Evolutionary conservation across 2,113 vertebrate genomes (phyloP).

Genomic region (Platichthys flesus): DNA sequence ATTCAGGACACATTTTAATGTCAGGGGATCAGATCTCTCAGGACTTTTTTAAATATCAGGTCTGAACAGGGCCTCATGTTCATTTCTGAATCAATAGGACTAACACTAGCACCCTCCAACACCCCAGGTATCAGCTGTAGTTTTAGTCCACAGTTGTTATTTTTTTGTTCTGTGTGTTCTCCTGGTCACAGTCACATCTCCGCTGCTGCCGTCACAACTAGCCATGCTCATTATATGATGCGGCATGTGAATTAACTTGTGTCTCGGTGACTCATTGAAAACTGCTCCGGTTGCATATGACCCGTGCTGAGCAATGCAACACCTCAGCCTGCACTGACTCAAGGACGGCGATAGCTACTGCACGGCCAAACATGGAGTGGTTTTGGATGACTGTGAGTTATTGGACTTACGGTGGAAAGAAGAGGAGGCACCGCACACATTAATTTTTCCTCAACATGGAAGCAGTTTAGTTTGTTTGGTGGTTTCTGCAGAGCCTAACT

Average conservation of each 20-base stretch:
- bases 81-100: too few species aligned
- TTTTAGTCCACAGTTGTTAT: constrained; percentile 5
- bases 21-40: too few species aligned
- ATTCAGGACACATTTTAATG: too few species aligned
- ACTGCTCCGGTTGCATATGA: constrained; percentile 62
- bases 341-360: constrained; percentile 50
- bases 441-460: constrained; percentile 24
- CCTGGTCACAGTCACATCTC: constrained; percentile 25
- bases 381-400: constrained; percentile 42
- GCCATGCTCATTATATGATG: constrained; percentile 43
- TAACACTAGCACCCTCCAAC: neutral
- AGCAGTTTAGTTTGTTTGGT: constrained; percentile 36
- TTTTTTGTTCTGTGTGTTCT: constrained; percentile 17
- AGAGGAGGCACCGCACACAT: constrained; percentile 13
- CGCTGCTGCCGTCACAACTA: constrained; percentile 28
- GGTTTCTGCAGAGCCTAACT: constrained; percentile 35
- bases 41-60: too few species aligned
- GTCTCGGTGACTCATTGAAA: constrained; percentile 62
- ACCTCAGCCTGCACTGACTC: constrained; percentile 65
- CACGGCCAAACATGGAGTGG: constrained; percentile 68
- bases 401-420: constrained; percentile 26
- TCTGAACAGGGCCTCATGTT: too few species aligned
- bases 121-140: neutral
- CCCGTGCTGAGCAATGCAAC: constrained; percentile 67
- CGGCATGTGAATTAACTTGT: constrained; percentile 42